phyloP scores from a whole-genome alignment of 2,888 invertebrate genomes.

The Pelosia muscerda region DNA sequence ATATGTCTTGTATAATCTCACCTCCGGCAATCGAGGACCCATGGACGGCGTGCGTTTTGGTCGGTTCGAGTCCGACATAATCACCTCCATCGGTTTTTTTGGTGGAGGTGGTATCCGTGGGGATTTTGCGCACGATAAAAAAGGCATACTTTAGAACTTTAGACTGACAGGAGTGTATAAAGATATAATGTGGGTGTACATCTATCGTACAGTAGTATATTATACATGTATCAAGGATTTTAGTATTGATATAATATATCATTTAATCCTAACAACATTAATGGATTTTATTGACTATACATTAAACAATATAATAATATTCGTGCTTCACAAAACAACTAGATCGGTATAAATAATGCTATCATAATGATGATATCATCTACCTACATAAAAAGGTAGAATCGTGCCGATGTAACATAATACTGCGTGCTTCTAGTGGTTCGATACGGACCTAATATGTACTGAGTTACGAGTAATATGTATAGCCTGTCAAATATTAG shows the following conservation, averaged over 20 bases:
- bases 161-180: no score
- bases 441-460: slow-evolving; percentile 7
- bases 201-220: no score
- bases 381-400: slow-evolving; percentile 7
- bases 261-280: not conserved
- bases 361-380: slow-evolving; percentile 21
- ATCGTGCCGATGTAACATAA: slow-evolving; percentile 15
- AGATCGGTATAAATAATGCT: slow-evolving; percentile 1
- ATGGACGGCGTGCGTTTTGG: no score
- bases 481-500: not conserved
- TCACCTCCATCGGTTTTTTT: no score
- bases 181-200: no score
- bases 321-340: not conserved
- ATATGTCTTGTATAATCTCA: no score
- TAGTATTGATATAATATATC: not conserved
- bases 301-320: not conserved
- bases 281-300: not conserved
- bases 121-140: no score
- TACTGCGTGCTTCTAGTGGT: not conserved
- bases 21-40: no score
- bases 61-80: no score
- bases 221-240: not conserved
- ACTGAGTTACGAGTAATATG: slow-evolving; percentile 1
- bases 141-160: no score
- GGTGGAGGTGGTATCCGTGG: no score